Percentiles rank a stretch among this genome's conserved stretches.
These are phyloP conservation scores for Porites australiensis DNA, from an alignment of 64 coral and sea anemone species.

Conservation along the genomic window DNA sequence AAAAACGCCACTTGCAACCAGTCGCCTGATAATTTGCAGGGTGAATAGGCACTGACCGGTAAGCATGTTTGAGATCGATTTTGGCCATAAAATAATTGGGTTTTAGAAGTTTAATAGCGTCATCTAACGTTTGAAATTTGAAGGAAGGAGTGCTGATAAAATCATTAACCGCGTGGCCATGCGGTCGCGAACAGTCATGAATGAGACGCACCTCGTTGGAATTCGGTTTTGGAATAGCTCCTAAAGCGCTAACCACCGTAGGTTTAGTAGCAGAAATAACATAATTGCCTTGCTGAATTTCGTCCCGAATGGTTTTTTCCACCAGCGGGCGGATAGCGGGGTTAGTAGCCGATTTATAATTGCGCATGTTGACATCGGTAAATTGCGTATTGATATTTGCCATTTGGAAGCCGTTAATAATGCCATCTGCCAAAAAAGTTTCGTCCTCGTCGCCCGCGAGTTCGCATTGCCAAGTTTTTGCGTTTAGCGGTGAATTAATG, in stretches of 20 bases:
- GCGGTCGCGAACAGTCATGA: conserved; percentile 41
- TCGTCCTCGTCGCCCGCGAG: neutral
- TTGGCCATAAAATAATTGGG: conserved; percentile 45
- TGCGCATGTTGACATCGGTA: neutral
- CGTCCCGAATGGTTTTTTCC: conserved; percentile 9
- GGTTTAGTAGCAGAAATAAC: conserved; percentile 18
- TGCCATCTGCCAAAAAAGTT: conserved; percentile 17
- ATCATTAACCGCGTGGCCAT: neutral
- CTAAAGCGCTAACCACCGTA: conserved; percentile 25
- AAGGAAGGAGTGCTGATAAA: neutral
- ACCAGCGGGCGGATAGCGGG: neutral
- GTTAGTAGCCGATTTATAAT: conserved; percentile 51
- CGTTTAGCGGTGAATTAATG: neutral
- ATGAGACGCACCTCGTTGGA: conserved; percentile 1
- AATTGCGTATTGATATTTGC: neutral
- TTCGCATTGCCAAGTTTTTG: neutral
- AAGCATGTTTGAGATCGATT: conserved; percentile 50
- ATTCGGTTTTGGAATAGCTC: conserved; percentile 44
- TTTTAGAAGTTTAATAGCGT: neutral
- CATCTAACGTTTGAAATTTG: neutral
- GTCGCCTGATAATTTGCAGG: conserved; percentile 40
- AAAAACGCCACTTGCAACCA: conserved; percentile 58
- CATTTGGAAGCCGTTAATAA: neutral
- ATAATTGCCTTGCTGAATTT: conserved; percentile 39
- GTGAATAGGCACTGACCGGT: conserved; percentile 59